A percentile compares a stretch with the other conserved stretches of the same genome.
phyloP scores from a whole-genome alignment of 2,888 invertebrate genomes.

The Lomographa bimaculata region DNA sequence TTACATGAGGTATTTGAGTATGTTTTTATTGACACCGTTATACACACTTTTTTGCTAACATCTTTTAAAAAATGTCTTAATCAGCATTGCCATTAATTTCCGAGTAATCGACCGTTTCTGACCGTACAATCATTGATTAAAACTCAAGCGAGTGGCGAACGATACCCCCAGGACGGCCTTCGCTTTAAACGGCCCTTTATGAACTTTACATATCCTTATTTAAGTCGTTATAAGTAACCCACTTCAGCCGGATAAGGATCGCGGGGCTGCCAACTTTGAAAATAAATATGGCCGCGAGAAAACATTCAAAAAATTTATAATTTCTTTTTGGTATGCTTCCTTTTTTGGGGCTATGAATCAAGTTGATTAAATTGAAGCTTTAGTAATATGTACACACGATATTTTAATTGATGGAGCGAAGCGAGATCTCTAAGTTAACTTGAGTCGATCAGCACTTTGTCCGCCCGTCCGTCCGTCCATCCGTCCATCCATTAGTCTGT shows the following conservation, averaged over 20 bases:
- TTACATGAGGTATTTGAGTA: too few species aligned
- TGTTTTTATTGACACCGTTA: too few species aligned
- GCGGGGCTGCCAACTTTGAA: constrained; percentile 27
- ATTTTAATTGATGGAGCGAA: too few species aligned
- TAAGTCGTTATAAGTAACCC: constrained; percentile 39
- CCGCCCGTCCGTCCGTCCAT: too few species aligned
- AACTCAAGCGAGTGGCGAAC: constrained; percentile 36
- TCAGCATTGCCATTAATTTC: too few species aligned
- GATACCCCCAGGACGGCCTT: constrained; percentile 24
- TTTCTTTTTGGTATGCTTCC: constrained; percentile 14
- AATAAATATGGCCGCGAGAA: constrained; percentile 28
- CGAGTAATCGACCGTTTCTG: too few species aligned
- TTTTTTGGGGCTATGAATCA: constrained; percentile 1
- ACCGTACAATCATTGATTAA: constrained; percentile 42
- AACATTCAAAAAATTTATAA: constrained; percentile 18
- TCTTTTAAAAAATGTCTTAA: too few species aligned
- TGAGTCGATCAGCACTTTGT: too few species aligned
- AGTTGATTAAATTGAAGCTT: constrained; percentile 17
- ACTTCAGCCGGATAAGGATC: constrained; percentile 31
- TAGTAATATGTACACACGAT: too few species aligned
- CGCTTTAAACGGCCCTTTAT: constrained; percentile 37
- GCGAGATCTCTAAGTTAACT: too few species aligned
- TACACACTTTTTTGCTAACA: too few species aligned
- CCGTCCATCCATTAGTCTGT: too few species aligned
- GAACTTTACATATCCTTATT: constrained; percentile 40